Evolutionary conservation across 2,888 invertebrate genomes (phyloP), one percentile per base, ranked within the genome.

Genomic region (Hymenopus coronatus): DNA sequence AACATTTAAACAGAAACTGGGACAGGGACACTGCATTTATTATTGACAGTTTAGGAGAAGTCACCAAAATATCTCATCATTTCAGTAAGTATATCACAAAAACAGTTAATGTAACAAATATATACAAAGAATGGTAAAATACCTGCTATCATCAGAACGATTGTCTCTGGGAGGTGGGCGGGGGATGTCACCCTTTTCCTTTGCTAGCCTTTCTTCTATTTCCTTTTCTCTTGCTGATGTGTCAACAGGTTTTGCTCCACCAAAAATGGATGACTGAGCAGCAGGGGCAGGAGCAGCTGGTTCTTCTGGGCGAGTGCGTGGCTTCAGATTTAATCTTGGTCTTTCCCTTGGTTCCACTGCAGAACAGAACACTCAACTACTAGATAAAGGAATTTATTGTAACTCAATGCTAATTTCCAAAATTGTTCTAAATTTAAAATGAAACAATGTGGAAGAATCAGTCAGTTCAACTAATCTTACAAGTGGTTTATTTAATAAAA

Each of bases 201-300:
- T 96, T 54, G 96, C 95, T 87, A 98, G 94, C 91, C 97, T 96
- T 92, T 98, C 97, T 92, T 99, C 99, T 91, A 99, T 98, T 94
- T 98, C 97, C 88, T 97, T 95, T 92, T 98, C 98, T 91, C 97
- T 95, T 85, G 97, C 97, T 88, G 97, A 96, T 2, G 99, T 99
- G 93, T 99, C 98, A 0, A 99, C 99, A 0, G 99, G 99, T 93
- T 97, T 98, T 28, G 99, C 99, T 54, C 96, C 96, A n/a, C 99
- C 99, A 93, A 99, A 99, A 91, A 99, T 98, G 89, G 96, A 97
- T 85, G 96, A 95, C 0, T 92, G 1, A 94, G 94, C 84, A 7
- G 90, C 90, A 0, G 90, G 91, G 4, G 91, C 91, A 27, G 89
- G 89, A 46, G 91, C 90, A n/a, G 88, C 91, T 85, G 93, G 88